Evolutionary conservation across 2,113 vertebrate species (phyloP), one percentile per base, ranked within the genome.

Genomic region (Gobius niger): DNA sequence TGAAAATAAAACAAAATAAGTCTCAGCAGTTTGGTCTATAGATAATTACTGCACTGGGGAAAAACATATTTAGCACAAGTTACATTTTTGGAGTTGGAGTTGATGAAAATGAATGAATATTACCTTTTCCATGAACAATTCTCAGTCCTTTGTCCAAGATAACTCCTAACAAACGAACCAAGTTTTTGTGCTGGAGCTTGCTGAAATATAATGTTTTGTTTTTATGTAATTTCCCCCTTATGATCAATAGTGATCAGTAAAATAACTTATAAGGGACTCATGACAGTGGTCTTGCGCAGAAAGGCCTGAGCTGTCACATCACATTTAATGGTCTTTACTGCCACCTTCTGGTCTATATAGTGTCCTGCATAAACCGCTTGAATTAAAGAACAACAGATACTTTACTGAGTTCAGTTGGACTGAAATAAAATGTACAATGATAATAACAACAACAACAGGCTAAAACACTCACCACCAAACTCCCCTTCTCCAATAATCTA

Each of bases 41-140:
- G 9, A 19, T 19, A 19, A 34, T 0, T 34, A 34, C 24, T 34
- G 24, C 10, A 11, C 7, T 18, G n/a, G 18, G n/a, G n/a, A 18
- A 16, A 2, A 51, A 53, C 51, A 53, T 52, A 18, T 19, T 53
- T 19, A 19, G 49, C 14, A n/a, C 2, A n/a, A 7, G 49, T 57
- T 2, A 56, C 53, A 57, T 60, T n/a, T 14, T 41, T 41, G 24
- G 6, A 52, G 18, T 41, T 46, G n/a, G n/a, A 18, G 7, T 1
- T 9, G 9, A 44, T 47, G 4, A 1, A 15, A 16, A 18, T 40
- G 8, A 15, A 8, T 68, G 19, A 0, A 52, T 54, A 12, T 10
- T 79, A 98, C 96, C 95, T 98, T 98, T 10, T 92, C 90, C 95
- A 98, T 95, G 66, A 96, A 93, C 91, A 0, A 98, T 95, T 68